Evolutionary conservation across 2,797 vertebrate species (phyloP), one percentile per base, ranked within the genome.

Genomic region (Notamacropus eugenii): DNA sequence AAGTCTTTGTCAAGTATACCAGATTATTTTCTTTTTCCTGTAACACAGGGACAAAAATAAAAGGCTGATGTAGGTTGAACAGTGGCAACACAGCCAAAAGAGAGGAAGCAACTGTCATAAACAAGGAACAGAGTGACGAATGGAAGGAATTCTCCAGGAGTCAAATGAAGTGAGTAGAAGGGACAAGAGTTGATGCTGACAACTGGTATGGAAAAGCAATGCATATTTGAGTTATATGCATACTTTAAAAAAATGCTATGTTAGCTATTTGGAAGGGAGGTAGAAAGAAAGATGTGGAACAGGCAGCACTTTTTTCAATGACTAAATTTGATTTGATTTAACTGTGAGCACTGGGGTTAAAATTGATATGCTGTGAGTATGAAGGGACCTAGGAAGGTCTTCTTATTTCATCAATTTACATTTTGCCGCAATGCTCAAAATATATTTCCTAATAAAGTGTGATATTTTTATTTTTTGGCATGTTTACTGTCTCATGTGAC

Each of bases 11-110:
- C 96, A 97, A 57, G 46, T 91, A 55, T 94, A 90, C 54, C 94
- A 97, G 95, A 92, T 93, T 97, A 94, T 93, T 92, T 96, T 96
- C 59, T 57, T 96, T 95, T 96, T 96, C 27, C 92, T 97, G 90
- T 93, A 96, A 82, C 55, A 90, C 3, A 3, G 29, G 2, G 14
- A 5, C 12, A 27, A 16, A n/a, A 94, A 96, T 92, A 96, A 94
- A 94, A 96, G 58, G 82, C 90, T 55, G 31, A 92, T 93, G 52
- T 31, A 96, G 67, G 50, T 97, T 95, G 96, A 97, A 97, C 87
- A 95, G 90, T 96, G n/a, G 16, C 91, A 95, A 95, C 54, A 95
- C n/a, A 96, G 90, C 31, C 82, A 93, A 58, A 56, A 93, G 91
- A 96, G 82, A 59, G 40, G 97, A 92, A 29, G 54, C 50, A 94